Conservation (phyloP, 1,140 invertebrate genomes). For the Teleogryllus occipitalis region DNA sequence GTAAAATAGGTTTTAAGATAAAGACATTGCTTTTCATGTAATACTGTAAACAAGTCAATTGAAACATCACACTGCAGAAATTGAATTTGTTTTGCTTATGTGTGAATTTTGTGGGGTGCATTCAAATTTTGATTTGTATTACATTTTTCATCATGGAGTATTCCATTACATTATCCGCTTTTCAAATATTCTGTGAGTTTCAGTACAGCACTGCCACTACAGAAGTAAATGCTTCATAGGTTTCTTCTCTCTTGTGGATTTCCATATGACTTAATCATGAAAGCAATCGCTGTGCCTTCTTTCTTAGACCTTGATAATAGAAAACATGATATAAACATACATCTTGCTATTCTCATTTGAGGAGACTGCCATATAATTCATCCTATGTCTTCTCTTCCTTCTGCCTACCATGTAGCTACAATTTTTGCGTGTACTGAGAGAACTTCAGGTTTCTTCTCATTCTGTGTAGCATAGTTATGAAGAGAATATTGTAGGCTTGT, state of each 20-base stretch:
- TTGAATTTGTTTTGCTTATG: neutral
- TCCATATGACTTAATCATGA: slow-evolving; percentile 11
- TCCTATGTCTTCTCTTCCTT: neutral
- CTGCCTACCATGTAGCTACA: neutral
- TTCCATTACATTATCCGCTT: neutral
- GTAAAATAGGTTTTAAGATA: neutral
- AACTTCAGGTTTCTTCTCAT: neutral
- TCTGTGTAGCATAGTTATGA: neutral
- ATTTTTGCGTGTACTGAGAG: neutral
- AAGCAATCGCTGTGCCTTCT: slow-evolving; percentile 17
- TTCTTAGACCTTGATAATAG: neutral
- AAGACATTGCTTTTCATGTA: neutral
- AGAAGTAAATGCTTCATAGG: neutral
- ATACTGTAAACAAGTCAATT: neutral
- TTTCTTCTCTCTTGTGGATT: neutral
- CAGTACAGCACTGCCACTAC: neutral
- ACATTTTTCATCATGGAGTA: neutral
- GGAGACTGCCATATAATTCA: neutral
- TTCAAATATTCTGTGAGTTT: neutral
- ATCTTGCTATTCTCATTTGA: neutral
- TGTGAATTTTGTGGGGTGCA: neutral
- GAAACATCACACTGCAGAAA: neutral
- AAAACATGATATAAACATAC: neutral
- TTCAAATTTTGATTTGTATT: neutral
- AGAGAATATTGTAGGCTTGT: neutral